Evolutionary conservation across 2,797 vertebrate species (phyloP).

Genomic region (Parambassis ranga): DNA sequence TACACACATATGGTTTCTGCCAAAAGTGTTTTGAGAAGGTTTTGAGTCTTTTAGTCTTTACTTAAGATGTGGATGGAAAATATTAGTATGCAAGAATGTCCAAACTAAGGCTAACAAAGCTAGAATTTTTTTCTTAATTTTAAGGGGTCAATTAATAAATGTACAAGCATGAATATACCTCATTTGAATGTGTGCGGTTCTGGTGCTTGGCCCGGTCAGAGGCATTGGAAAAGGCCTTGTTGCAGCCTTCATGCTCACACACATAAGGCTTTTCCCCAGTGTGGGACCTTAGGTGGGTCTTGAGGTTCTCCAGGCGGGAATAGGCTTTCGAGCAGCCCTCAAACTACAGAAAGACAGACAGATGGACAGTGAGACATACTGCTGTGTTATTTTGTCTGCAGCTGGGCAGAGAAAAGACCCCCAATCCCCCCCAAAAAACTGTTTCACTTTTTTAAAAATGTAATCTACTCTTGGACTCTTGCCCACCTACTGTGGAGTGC

Average conservation of each 20-base stretch:
- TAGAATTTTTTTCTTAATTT: no score
- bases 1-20: slow-evolving; percentile 98
- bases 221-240: slow-evolving; percentile 99
- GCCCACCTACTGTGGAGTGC: slow-evolving; percentile 52
- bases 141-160: not conserved
- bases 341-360: slow-evolving; percentile 82
- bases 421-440: slow-evolving; percentile 2
- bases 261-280: slow-evolving; percentile 98
- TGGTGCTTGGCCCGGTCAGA: slow-evolving; percentile 98
- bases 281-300: slow-evolving; percentile 98
- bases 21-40: not conserved
- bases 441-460: slow-evolving; percentile 44
- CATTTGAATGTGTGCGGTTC: slow-evolving; percentile 98
- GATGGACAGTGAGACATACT: slow-evolving; percentile 4
- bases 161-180: slow-evolving; percentile 79
- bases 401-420: slow-evolving; percentile 34
- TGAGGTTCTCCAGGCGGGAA: slow-evolving; percentile 97
- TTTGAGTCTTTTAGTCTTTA: no score
- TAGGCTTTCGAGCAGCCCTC: slow-evolving; percentile 97
- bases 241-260: slow-evolving; percentile 98
- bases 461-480: slow-evolving; percentile 38
- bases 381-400: slow-evolving; percentile 22
- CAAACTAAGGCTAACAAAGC: no score
- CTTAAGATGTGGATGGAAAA: not conserved
- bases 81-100: not conserved